phyloP scores from a whole-genome alignment of 1,140 invertebrate genomes.

The Aphidius ervi region DNA sequence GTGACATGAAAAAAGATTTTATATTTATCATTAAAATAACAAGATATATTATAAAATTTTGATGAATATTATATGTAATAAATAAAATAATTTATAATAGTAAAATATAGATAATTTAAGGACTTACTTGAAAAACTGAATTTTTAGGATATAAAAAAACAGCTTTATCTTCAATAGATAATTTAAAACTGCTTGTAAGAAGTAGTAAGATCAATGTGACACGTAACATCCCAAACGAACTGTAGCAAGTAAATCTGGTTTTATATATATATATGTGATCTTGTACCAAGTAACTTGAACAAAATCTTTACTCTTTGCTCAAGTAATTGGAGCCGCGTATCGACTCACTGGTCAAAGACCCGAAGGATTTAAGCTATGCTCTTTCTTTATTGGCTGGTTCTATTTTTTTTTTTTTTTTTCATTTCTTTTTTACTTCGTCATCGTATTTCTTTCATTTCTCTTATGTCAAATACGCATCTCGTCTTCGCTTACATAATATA shows the following conservation, averaged over 20 bases:
- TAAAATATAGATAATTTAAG: neutral
- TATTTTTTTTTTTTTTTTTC: neutral
- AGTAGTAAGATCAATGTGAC: slow-evolving; percentile 24
- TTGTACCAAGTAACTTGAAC: slow-evolving; percentile 1
- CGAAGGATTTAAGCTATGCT: neutral
- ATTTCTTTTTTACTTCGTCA: too few species aligned
- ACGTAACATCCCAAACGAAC: slow-evolving; percentile 31
- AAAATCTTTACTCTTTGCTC: slow-evolving; percentile 27
- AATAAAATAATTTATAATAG: slow-evolving; percentile 1
- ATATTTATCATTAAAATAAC: too few species aligned
- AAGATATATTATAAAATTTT: too few species aligned
- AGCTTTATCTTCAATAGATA: slow-evolving; percentile 19
- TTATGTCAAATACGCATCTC: too few species aligned
- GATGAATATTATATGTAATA: neutral
- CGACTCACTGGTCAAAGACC: slow-evolving; percentile 23
- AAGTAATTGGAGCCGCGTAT: slow-evolving; percentile 25
- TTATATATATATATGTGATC: neutral
- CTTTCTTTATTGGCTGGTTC: neutral
- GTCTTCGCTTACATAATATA: too few species aligned
- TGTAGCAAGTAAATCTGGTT: slow-evolving; percentile 7
- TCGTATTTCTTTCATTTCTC: too few species aligned
- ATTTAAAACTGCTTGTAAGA: slow-evolving; percentile 25
- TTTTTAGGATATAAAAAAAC: slow-evolving; percentile 35
- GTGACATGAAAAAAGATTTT: too few species aligned
- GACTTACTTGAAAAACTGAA: slow-evolving; percentile 37